These are phyloP conservation scores for Panthera tigris DNA, from an alignment of 2,113 vertebrate species.

Conservation along the genomic window DNA sequence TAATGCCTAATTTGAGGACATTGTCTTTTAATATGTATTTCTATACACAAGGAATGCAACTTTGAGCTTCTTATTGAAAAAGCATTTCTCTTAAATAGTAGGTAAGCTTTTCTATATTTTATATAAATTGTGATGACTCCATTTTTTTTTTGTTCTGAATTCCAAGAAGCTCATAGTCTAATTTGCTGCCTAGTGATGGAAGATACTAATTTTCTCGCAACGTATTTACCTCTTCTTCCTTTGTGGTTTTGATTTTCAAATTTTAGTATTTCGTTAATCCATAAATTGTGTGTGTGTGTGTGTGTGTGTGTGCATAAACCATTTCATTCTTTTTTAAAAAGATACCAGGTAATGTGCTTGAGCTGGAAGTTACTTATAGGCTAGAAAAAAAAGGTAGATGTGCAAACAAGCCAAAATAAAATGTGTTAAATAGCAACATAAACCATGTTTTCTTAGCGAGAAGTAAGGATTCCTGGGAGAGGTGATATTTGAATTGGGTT, in stretches of 20 bases:
- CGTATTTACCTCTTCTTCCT: background rate
- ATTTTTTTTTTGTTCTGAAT: background rate
- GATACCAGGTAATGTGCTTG: background rate
- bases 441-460: background rate
- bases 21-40: background rate
- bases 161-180: background rate
- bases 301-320: background rate
- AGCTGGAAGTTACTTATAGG: background rate
- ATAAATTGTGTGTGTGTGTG: background rate
- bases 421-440: background rate
- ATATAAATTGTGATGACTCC: background rate
- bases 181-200: background rate
- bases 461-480: background rate
- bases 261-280: background rate
- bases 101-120: background rate
- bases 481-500: background rate
- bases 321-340: background rate
- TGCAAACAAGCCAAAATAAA: background rate
- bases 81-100: background rate
- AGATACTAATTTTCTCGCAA: background rate
- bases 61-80: background rate
- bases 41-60: background rate
- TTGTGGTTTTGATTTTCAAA: conserved; percentile 13
- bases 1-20: background rate
- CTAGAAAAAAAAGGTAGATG: background rate